phyloP scores from a whole-genome alignment of 2,888 invertebrate species.

The Caenorhabditis angaria region DNA sequence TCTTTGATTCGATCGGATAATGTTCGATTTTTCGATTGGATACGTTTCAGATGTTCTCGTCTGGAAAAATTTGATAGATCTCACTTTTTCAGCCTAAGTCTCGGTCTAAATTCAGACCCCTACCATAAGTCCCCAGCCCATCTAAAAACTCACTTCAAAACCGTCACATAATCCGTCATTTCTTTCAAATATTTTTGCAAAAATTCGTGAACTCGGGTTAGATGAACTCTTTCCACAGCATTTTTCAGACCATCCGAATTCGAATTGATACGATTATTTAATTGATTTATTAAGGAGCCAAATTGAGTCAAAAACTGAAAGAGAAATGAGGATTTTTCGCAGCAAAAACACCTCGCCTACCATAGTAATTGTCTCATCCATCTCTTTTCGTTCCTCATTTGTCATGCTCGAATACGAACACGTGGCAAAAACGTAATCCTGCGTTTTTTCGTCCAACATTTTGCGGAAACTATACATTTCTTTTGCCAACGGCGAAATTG shows the following conservation, averaged over 20 bases:
- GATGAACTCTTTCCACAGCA: conserved; percentile 31
- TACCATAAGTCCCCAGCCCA: no score
- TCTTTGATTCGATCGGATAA: conserved; percentile 19
- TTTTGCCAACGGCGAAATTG: conserved; percentile 23
- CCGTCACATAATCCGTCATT: conserved; percentile 19
- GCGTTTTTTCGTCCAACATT: conserved; percentile 27
- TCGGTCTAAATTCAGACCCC: no score
- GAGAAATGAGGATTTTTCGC: neutral
- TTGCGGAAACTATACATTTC: conserved; percentile 36
- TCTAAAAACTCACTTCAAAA: conserved; percentile 20
- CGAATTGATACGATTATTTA: conserved; percentile 25
- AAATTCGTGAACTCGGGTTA: conserved; percentile 34
- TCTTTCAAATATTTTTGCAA: conserved; percentile 35
- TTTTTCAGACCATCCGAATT: conserved; percentile 35
- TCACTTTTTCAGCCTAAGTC: neutral
- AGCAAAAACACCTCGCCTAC: conserved; percentile 7
- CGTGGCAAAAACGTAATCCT: conserved; percentile 40
- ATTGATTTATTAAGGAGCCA: conserved; percentile 30
- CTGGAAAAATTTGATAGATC: no score
- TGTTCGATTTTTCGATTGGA: conserved; percentile 28
- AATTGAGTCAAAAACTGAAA: conserved; percentile 36
- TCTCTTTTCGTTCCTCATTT: conserved; percentile 27
- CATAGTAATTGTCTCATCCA: conserved; percentile 27
- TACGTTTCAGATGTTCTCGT: conserved; percentile 29
- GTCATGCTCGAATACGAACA: conserved; percentile 34